Evolutionary conservation across 2,113 vertebrate species (phyloP), one percentile per base, ranked within the genome.

Genomic region (Brachypodius melanocephalos): DNA sequence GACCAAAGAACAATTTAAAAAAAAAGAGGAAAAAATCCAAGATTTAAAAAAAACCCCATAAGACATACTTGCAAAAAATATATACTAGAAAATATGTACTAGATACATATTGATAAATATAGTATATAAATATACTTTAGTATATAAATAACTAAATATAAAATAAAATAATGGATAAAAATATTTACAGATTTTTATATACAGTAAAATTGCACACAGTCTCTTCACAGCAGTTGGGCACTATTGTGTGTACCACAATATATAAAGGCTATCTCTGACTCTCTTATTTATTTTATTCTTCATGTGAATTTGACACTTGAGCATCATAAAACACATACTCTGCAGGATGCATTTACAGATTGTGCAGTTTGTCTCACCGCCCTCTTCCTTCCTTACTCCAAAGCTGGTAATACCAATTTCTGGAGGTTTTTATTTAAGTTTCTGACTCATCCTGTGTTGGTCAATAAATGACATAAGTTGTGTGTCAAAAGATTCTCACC

Each of bases 21-120:
- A 69, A 22, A 26, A 29, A 0, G 5, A 9, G 14, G 4, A 3
- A 12, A 28, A 17, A 16, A 38, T 0, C 5, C 13, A 28, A 66
- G 14, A 14, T 63, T 38, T 10, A 4, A 0, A 6, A 2, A 57
- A 72, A 59, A 32, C 2, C 5, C 1, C 9, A 8, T 66, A 20
- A 31, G 5, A 8, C 4, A 34, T 59, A 12, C 4, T 40, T 9
- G 3, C 3, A 28, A 32, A 61, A 38, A 55, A 54, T 46, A 43
- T 17, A 16, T 10, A 6, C 4, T 8, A 6, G 14, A 5, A 38
- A 55, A 54, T 46, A 43, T 17, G 14, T 10, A 7, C 4, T 8
- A 6, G 14, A 5, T 52, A 8, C 4, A 15, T 55, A 25, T 55
- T 86, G 32, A 48, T 76, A 68, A 74, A 58, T n/a, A 17, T 38